Base-by-base conservation (phyloP, 2,797 vertebrate species). In the Spatula versicolor region DNA sequence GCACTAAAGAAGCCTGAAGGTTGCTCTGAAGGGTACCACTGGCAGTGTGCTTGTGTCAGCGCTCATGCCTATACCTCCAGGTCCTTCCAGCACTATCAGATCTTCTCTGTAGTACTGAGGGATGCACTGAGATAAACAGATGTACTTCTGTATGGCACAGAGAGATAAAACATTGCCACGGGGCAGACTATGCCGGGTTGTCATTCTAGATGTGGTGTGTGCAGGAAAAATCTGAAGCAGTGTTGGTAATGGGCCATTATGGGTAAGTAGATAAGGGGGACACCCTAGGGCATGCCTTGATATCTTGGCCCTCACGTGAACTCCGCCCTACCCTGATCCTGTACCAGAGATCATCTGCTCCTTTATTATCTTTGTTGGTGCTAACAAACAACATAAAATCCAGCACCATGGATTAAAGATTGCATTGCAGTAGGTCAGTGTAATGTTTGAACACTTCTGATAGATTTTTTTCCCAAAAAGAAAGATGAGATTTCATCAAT, bases 221-320 rank as follows among this genome's bases (percentile, higher is more conserved):
- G 21, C 2, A 3, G 59, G 31, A 48, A 31, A 83, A 66, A 37
- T 25, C 46, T 62, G 35, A 0, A 1, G 37, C 30, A 37, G 35
- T 19, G 31, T 6, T 59, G 59, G 14, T 31, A 68, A 33, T 28
- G 45, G 43, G 16, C 37, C 15, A 8, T 9, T 0, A 1, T 9
- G 37, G 60, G 16, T 30, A 35, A 86, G 55, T 14, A 26, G 58
- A 22, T n/a, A 26, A 46, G 14, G 54, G 30, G 31, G 33, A 33
- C 19, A 26, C 10, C 31, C n/a, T 8, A 35, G 30, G 26, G 26
- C 25, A 62, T 22, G n/a, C 15, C 35, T 48, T 55, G 54, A n/a
- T 14, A 31, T 45, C n/a, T 35, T 5, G 0, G 12, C 43, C 50
- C 72, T 50, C 1, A 0, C 4, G 13, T 4, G 46, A 13, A 52